Base-by-base conservation (phyloP, 2,888 invertebrate genomes). In the Plebejus melissa region DNA sequence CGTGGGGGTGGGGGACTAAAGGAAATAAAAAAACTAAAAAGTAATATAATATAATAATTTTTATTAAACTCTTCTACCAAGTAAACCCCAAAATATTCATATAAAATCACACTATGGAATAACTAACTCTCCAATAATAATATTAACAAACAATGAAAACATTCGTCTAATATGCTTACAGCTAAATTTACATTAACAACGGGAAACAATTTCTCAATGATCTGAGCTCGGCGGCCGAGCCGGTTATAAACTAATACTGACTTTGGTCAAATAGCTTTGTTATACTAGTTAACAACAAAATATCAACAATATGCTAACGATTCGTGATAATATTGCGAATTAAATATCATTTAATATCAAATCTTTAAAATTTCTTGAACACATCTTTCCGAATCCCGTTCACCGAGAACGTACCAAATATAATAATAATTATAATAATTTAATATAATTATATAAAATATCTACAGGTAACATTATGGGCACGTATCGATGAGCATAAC, bases 201-300 rank as follows among this genome's bases (percentile, higher is more conserved):
- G 90, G 89, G 89, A 87, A 85, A 89, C 88, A 90, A 83, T 82
- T 83, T 83, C 84, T 84, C 82, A 83, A 88, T 85, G 87, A 88
- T 87, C 86, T 85, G 89, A 87, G 90, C 90, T 90, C 85, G 86
- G 84, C 82, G 83, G 84, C 82, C 84, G 87, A 88, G 87, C 91
- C 87, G 88, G 85, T 89, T 87, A 86, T 86, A 86, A 89, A 90
- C 93, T 93, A 93, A 93, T 93, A 93, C 93, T 93, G 93, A 93
- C 93, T 93, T 93, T 93, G 93, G 93, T 93, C 93, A 91, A 90
- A 92, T 92, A 93, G 93, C 93, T 92, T 91, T 90, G 92, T 92
- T 90, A 93, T 89, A 92, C 93, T 93, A 93, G 86, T 90, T 87
- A 91, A 91, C 91, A 93, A 83, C 81, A 80, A 81, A 87, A 90